These are phyloP conservation scores for Ennomos fuscantarius DNA, from an alignment of 2,888 invertebrate genomes.

Conservation along the genomic window DNA sequence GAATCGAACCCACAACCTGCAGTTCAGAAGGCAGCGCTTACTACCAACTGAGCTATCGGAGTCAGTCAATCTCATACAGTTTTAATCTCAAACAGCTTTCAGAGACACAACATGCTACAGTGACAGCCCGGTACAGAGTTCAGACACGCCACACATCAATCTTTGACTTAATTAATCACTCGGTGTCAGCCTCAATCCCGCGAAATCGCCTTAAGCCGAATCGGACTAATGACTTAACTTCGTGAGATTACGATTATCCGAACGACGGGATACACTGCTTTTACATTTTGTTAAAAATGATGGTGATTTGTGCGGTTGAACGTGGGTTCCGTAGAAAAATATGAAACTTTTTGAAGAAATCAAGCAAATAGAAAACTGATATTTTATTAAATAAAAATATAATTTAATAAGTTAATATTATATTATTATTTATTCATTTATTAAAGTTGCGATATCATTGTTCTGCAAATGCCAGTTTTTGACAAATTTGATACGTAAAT, in stretches of 20 bases:
- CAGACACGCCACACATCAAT: conserved; percentile 40
- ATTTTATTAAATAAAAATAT: too few relatives aligned
- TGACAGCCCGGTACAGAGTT: conserved; percentile 9
- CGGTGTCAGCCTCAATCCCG: conserved; percentile 36
- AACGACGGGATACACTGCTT: conserved; percentile 48
- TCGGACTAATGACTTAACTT: conserved; percentile 64
- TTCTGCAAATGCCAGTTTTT: too few relatives aligned
- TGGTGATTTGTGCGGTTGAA: not conserved
- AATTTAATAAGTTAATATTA: too few relatives aligned
- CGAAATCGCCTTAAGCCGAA: conserved; percentile 52
- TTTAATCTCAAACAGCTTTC: conserved; percentile 36
- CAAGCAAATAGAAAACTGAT: too few relatives aligned
- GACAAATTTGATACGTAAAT: too few relatives aligned
- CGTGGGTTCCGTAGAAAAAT: conserved; percentile 21
- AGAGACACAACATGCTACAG: conserved; percentile 32
- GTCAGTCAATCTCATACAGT: conserved; percentile 6
- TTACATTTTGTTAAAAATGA: conserved; percentile 35
- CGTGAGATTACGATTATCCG: conserved; percentile 58
- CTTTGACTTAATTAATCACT: conserved; percentile 41
- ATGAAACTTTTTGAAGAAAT: not conserved
- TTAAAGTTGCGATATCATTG: too few relatives aligned
- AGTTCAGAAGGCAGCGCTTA: too few relatives aligned
- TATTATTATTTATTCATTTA: too few relatives aligned
- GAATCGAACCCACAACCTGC: too few relatives aligned
- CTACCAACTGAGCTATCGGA: too few relatives aligned